phyloP scores from a whole-genome alignment of 2,888 invertebrate species.

The Suillia variegata region DNA sequence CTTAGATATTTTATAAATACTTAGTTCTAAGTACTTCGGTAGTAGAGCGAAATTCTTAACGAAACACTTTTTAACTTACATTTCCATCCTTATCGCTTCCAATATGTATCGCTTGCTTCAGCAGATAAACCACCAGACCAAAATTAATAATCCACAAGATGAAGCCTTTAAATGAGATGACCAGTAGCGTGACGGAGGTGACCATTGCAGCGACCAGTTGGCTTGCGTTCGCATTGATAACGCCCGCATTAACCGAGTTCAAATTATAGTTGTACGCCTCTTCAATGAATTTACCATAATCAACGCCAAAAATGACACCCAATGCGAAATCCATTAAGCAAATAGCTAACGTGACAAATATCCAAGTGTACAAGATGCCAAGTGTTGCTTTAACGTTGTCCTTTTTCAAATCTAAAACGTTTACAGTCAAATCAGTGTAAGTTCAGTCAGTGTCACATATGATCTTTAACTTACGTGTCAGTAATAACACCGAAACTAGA shows the following conservation, averaged over 20 bases:
- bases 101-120: slow-evolving; percentile 36
- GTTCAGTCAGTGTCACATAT: background rate
- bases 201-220: slow-evolving; percentile 48
- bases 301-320: slow-evolving; percentile 58
- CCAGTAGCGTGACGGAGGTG: slow-evolving; percentile 55
- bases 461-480: slow-evolving; percentile 47
- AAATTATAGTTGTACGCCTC: slow-evolving; percentile 39
- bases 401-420: slow-evolving; percentile 46
- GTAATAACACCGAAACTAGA: slow-evolving; percentile 46
- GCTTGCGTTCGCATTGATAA: slow-evolving; percentile 36
- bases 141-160: slow-evolving; percentile 61
- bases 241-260: slow-evolving; percentile 32
- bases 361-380: slow-evolving; percentile 51
- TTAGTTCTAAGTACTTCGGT: too few species aligned
- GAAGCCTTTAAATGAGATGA: slow-evolving; percentile 61
- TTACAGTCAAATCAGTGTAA: background rate
- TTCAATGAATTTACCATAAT: slow-evolving; percentile 47
- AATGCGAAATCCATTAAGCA: slow-evolving; percentile 53
- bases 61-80: too few species aligned
- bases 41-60: too few species aligned
- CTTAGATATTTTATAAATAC: too few species aligned
- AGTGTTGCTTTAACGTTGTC: slow-evolving; percentile 38
- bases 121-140: slow-evolving; percentile 45
- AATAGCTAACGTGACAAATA: slow-evolving; percentile 44
- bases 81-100: slow-evolving; percentile 38